Evolutionary conservation across 2,113 vertebrate genomes (phyloP), one percentile per base, ranked within the genome.

Genomic region (Cinclus cinclus): DNA sequence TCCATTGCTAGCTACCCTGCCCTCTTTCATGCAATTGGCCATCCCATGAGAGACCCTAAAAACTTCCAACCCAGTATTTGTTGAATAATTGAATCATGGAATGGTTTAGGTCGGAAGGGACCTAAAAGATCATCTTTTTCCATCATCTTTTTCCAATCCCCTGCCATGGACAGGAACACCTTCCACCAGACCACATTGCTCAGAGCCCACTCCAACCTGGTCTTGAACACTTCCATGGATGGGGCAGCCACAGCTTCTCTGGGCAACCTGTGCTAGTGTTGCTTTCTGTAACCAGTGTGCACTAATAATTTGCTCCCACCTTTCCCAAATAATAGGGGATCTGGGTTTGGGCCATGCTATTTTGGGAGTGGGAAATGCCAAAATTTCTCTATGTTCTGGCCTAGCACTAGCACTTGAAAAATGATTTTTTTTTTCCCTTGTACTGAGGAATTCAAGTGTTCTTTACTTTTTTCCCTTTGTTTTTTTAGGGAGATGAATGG

Each of bases 141-240:
- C 7, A 1, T 25, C 10, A 28, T 9, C 35, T 31, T 16, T 20
- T 28, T 50, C 44, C 7, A 1, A 31, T 3, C 5, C 3, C 27
- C 12, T 73, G 42, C 25, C 23, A 17, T 10, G 39, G 44, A 1
- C 37, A 59, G 28, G 60, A 7, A 14, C 60, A 46, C 3, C 12
- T 81, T 28, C 2, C 44, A 11, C 37, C 5, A 4, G 1, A 0
- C 23, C 44, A 52, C 7, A 2, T 9, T 67, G 4, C 33, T 52
- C 52, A 42, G 18, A 73, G 44, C 22, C 9, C 31, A 9, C 8
- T 44, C 9, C 27, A 50, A 1, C 17, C 49, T 49, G 31, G 27
- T 2, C 27, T 44, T 33, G 52, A 20, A 28, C 15, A 33, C 31
- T 15, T 28, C 68, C 76, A 52, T 44, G 27, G 44, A 28, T 52